Conservation (phyloP, 2,888 invertebrate species). For the Patella ulyssiponensis region DNA sequence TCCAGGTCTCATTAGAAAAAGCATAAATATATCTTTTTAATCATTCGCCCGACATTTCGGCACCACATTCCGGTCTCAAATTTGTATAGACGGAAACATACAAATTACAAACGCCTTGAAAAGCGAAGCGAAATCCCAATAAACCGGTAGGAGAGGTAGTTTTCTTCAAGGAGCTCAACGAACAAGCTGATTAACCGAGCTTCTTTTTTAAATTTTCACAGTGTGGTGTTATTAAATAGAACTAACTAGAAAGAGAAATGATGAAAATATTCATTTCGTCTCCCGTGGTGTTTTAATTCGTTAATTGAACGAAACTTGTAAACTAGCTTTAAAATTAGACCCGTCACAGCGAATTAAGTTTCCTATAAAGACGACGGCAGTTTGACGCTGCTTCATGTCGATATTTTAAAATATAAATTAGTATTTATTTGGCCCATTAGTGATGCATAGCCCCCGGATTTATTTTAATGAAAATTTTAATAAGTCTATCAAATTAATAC, state of each 20-base stretch:
- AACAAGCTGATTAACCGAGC: background rate
- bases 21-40: constrained; percentile 1
- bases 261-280: background rate
- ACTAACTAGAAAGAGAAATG: background rate
- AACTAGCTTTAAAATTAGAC: constrained; percentile 2
- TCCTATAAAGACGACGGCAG: background rate
- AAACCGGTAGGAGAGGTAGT: too few relatives aligned
- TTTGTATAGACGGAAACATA: constrained; percentile 5
- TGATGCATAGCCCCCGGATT: too few relatives aligned
- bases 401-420: too few relatives aligned
- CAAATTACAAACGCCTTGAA: background rate
- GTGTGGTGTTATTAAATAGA: background rate
- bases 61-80: background rate
- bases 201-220: constrained; percentile 5
- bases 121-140: background rate
- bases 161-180: too few relatives aligned
- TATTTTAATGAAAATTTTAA: too few relatives aligned
- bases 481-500: too few relatives aligned
- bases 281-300: background rate
- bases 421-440: too few relatives aligned
- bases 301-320: constrained; percentile 9
- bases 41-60: background rate
- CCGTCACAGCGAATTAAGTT: background rate
- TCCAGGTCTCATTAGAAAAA: background rate
- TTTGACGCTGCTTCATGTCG: background rate